Base-by-base conservation (phyloP, 2,113 vertebrate species). In the Neodon shergylaensis region DNA sequence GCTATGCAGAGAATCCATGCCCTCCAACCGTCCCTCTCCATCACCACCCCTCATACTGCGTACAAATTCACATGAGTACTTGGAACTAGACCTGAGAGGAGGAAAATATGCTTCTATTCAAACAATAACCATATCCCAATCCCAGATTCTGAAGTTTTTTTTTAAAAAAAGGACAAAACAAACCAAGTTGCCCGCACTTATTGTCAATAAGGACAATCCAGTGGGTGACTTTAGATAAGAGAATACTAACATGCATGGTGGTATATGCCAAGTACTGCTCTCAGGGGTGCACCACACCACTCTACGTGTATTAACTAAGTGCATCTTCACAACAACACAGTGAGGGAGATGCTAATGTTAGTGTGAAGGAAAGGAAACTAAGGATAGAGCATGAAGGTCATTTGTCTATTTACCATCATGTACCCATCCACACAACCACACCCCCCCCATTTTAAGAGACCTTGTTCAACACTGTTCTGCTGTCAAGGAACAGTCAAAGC, bases 371-470 rank as follows among this genome's bases (percentile, higher is more conserved):
- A 49, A 88, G 63, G 65, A 88, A 79, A 70, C 21, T 28, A 33
- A 78, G 21, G 2, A 63, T 8, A 63, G 0, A 65, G 4, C 12
- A 72, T 16, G 70, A 68, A 44, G 8, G 39, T 42, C 81, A 91
- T 17, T 73, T 47, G 13, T 14, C 74, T 58, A 49, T 33, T 11
- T 49, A 68, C 31, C 68, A 73, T 58, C 79, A 7, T 65, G 33
- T 2, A 19, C 28, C 1, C 28, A n/a, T n/a, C 4, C 5, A 19
- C 26, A 47, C 26, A n/a, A n/a, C n/a, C n/a, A n/a, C n/a, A n/a
- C n/a, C n/a, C n/a, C n/a, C n/a, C n/a, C n/a, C n/a, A n/a, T n/a
- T n/a, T n/a, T n/a, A n/a, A 47, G 54, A 73, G 44, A 78, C 44
- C 24, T 44, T 33, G 10, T 63, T 73, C 52, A 85, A n/a, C 33